These are phyloP conservation scores for Suncus etruscus DNA, from an alignment of 2,113 vertebrate species.

Conservation along the genomic window DNA sequence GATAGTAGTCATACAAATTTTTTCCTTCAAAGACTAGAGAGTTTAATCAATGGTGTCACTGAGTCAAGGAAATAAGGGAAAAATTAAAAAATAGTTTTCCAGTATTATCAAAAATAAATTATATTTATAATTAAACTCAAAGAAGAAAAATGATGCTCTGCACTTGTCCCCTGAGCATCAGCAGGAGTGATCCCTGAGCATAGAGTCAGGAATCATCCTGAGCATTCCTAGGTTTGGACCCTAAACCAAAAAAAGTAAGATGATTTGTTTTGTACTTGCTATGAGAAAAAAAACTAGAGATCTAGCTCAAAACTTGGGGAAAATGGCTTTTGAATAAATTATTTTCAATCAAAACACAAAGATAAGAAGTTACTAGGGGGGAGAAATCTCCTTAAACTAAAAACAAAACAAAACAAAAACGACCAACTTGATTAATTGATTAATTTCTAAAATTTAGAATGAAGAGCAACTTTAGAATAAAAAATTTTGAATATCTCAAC, in stretches of 20 bases:
- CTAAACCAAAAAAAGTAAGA: conserved; percentile 4
- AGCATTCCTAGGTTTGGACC: no score
- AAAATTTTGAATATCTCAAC: conserved; percentile 23
- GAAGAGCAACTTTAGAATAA: conserved; percentile 9
- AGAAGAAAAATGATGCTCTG: no score
- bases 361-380: neutral
- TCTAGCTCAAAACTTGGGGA: neutral
- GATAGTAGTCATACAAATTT: conserved; percentile 74
- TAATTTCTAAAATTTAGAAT: conserved; percentile 8
- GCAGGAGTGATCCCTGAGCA: no score
- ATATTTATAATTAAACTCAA: no score
- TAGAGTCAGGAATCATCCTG: no score
- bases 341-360: neutral
- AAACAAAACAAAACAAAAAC: neutral
- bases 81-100: conserved; percentile 1
- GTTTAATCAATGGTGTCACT: conserved; percentile 78
- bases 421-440: neutral
- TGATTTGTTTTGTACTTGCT: neutral
- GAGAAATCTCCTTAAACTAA: neutral
- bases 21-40: conserved; percentile 76
- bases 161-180: no score
- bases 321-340: conserved; percentile 30
- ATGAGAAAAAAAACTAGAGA: no score
- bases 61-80: conserved; percentile 72
- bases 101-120: neutral